Conservation (phyloP, 2,113 vertebrate genomes). For the Sardina pilchardus region DNA sequence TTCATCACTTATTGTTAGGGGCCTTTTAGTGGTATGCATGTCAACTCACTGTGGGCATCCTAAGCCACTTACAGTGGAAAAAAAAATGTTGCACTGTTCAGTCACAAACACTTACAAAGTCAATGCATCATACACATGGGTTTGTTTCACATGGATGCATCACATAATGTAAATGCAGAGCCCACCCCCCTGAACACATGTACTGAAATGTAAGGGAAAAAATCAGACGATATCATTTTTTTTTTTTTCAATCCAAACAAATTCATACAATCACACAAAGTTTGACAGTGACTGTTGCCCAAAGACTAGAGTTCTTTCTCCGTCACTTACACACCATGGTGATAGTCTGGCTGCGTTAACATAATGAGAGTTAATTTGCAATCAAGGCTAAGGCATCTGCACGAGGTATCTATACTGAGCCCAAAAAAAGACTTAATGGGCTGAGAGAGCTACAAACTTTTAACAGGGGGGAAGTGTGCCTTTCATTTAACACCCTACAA, state of each 20-base stretch:
- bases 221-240: background rate
- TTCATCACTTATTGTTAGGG: constrained; percentile 38
- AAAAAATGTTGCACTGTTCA: constrained; percentile 28
- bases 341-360: constrained; percentile 28
- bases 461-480: constrained; percentile 61
- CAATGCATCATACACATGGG: constrained; percentile 42
- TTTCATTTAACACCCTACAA: constrained; percentile 69
- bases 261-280: background rate
- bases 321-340: background rate
- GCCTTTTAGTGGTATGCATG: constrained; percentile 17
- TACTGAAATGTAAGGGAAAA: constrained; percentile 8
- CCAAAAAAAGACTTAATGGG: constrained; percentile 61
- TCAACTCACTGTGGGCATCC: constrained; percentile 34
- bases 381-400: constrained; percentile 44
- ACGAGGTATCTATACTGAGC: constrained; percentile 48
- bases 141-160: constrained; percentile 29
- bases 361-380: constrained; percentile 54
- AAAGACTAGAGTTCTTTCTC: background rate
- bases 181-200: background rate
- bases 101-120: constrained; percentile 44
- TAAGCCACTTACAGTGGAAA: background rate
- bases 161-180: background rate
- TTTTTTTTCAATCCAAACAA: background rate
- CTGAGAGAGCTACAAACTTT: constrained; percentile 60
- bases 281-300: background rate